Evolutionary conservation across 2,113 vertebrate species (phyloP), one percentile per base, ranked within the genome.

Genomic region (Monopterus albus): DNA sequence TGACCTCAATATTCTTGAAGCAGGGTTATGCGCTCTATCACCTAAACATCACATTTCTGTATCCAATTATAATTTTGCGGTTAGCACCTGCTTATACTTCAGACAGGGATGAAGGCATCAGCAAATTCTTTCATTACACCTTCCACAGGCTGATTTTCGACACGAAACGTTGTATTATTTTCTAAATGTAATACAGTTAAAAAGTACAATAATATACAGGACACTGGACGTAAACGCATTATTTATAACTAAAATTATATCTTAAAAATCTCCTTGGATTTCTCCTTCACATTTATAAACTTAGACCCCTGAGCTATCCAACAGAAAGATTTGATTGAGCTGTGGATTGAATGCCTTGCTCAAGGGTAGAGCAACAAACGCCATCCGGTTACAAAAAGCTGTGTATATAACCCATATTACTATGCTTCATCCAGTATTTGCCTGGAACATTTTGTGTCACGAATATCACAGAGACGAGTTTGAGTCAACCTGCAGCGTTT

Each of bases 71-170:
- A 18, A 46, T 10, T n/a, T 38, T 33, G 0, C 11, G 33, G 7
- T n/a, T 0, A 15, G 1, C 26, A 36, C 35, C 55, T 58, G n/a
- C n/a, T n/a, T n/a, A n/a, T n/a, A n/a, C n/a, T n/a, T n/a, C n/a
- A n/a, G n/a, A n/a, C n/a, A n/a, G n/a, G n/a, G n/a, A n/a, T n/a
- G n/a, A n/a, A n/a, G n/a, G n/a, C n/a, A n/a, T n/a, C n/a, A n/a
- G n/a, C n/a, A n/a, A n/a, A n/a, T 36, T 42, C 10, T 25, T 18
- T 23, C 31, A 20, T 35, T 25, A 21, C 20, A 39, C 33, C 20
- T 10, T 36, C 42, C 20, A 55, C 70, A 77, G 7, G 25, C 49
- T 45, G 42, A 20, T 42, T 38, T n/a, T 52, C 33, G 17, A 18
- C 49, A 28, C 39, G 42, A 38, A 20, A 28, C 28, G 14, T 2